phyloP scores from a whole-genome alignment of 2,797 vertebrate species.

The Xenops minutus region DNA sequence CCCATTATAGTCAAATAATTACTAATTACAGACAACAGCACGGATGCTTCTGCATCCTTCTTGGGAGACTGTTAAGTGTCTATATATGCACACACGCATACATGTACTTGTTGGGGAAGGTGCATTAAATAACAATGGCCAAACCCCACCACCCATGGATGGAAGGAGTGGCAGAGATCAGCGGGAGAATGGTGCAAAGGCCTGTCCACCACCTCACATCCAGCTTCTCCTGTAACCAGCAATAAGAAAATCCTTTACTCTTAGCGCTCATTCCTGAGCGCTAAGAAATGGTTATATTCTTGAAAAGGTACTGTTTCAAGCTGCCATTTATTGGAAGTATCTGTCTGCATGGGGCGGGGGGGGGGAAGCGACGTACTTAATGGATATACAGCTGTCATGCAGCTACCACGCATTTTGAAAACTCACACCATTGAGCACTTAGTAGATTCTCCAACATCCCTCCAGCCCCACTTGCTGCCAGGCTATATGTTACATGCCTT shows the following conservation, averaged over 20 bases:
- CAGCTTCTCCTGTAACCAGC: neutral
- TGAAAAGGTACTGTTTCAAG: neutral
- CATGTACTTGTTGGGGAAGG: neutral
- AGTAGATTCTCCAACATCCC: neutral
- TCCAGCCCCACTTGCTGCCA: neutral
- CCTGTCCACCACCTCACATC: neutral
- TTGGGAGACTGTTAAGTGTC: neutral
- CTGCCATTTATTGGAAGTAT: neutral
- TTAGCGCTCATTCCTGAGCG: neutral
- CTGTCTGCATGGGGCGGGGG: rapidly evolving
- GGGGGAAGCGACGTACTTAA: too few species aligned
- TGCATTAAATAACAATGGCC: rapidly evolving
- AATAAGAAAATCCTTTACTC: neutral
- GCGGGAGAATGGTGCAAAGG: rapidly evolving
- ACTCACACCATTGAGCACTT: neutral
- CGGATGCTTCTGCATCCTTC: neutral
- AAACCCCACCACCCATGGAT: neutral
- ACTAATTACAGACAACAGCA: neutral
- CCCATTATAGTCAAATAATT: neutral
- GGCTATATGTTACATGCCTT: neutral
- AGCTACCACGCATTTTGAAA: neutral
- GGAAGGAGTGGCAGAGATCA: neutral
- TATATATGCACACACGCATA: rapidly evolving
- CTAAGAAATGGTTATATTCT: neutral
- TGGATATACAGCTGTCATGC: neutral